Evolutionary conservation across 2,888 invertebrate species (phyloP).

Genomic region (Megamerina dolium): DNA sequence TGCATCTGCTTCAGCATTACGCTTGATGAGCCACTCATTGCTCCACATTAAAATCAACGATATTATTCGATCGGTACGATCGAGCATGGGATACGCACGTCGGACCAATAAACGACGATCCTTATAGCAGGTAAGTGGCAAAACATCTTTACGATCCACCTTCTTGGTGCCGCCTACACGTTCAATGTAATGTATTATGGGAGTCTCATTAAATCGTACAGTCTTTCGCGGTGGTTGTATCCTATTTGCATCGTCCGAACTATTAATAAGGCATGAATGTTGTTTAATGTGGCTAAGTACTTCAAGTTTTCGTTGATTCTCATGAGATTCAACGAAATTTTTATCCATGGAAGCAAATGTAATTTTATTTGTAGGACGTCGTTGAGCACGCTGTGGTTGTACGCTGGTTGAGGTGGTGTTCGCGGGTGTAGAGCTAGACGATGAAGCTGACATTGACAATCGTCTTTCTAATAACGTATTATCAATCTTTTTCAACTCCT

Average conservation of each 20-base stretch:
- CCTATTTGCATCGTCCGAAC: background rate
- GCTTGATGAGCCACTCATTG: conserved; percentile 60
- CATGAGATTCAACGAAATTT: conserved; percentile 19
- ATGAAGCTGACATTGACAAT: background rate
- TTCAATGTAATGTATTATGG: conserved; percentile 32
- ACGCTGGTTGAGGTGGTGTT: too few relatives aligned
- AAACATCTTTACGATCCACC: conserved; percentile 26
- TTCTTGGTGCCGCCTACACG: conserved; percentile 23
- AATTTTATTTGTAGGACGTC: conserved; percentile 26
- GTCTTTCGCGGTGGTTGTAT: conserved; percentile 26
- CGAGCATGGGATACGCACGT: conserved; percentile 22
- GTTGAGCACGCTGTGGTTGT: too few relatives aligned
- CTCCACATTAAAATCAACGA: conserved; percentile 60
- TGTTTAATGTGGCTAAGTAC: background rate
- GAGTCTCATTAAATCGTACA: conserved; percentile 29
- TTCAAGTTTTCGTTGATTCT: conserved; percentile 19
- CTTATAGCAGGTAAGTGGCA: conserved; percentile 23
- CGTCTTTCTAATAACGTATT: conserved; percentile 1
- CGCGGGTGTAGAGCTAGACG: background rate
- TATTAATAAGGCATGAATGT: conserved; percentile 5
- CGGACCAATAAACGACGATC: conserved; percentile 27
- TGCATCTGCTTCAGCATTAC: conserved; percentile 51
- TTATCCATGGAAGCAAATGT: conserved; percentile 38
- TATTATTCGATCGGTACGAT: conserved; percentile 50
- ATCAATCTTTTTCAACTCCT: conserved; percentile 10